Percentiles rank a stretch among this genome's conserved stretches.
Conservation (phyloP, 2,888 invertebrate genomes). For the Diogma glabrata region DNA sequence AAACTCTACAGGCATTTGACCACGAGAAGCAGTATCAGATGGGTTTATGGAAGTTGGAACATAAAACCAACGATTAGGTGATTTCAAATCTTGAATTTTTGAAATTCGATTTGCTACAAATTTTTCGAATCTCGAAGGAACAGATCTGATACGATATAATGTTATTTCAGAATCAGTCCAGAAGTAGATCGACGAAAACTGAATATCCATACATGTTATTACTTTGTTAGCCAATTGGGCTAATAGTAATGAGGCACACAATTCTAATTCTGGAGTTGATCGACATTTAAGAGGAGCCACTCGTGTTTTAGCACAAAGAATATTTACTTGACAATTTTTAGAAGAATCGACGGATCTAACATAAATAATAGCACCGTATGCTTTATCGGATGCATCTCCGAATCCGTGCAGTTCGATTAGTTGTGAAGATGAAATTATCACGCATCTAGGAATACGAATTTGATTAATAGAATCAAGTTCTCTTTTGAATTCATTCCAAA, state of each 20-base stretch:
- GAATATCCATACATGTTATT: background rate
- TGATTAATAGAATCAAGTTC: background rate
- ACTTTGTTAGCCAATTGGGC: background rate
- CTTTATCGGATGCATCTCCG: background rate
- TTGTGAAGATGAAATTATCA: too few relatives aligned
- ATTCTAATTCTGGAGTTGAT: slow-evolving; percentile 1
- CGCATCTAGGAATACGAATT: background rate
- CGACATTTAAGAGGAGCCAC: background rate
- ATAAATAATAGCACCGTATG: background rate
- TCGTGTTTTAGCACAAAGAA: too few relatives aligned
- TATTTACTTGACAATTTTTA: background rate
- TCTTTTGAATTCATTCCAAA: background rate
- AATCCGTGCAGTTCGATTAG: too few relatives aligned
- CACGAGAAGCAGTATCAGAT: background rate
- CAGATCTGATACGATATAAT: background rate
- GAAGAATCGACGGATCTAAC: too few relatives aligned
- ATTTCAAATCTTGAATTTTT: background rate
- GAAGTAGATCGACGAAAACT: background rate
- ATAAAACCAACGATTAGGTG: background rate
- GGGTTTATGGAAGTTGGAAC: background rate
- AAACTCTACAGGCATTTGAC: background rate
- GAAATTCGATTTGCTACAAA: background rate
- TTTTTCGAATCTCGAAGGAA: background rate
- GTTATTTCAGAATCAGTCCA: background rate
- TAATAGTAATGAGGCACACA: background rate